phyloP scores from a whole-genome alignment of 2,113 vertebrate genomes.

The Chionis minor region DNA sequence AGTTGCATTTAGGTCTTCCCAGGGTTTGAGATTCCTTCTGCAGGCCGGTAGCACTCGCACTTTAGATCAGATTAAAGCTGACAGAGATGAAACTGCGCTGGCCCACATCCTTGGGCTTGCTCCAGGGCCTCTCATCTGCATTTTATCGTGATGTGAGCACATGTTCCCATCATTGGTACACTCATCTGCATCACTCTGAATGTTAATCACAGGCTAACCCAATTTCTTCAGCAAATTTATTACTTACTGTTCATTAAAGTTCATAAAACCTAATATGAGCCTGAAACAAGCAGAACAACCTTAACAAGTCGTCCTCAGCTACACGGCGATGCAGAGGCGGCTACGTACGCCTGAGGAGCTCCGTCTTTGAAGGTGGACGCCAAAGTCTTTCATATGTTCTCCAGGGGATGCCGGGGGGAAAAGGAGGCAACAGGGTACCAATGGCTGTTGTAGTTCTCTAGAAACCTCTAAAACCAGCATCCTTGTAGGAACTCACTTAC shows the following conservation, averaged over 20 bases:
- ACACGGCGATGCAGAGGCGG: background rate
- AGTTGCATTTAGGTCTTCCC: constrained; percentile 34
- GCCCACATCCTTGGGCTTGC: constrained; percentile 79
- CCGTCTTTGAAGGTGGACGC: background rate
- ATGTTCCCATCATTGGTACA: constrained; percentile 77
- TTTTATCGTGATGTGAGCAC: constrained; percentile 79
- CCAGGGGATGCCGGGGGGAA: background rate
- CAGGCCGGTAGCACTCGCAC: constrained; percentile 27
- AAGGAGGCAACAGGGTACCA: background rate
- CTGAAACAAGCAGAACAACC: constrained; percentile 48
- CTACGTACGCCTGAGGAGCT: background rate
- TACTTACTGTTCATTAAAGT: constrained; percentile 79
- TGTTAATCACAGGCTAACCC: constrained; percentile 81
- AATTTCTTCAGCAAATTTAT: constrained; percentile 78
- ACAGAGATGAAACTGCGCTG: constrained; percentile 77
- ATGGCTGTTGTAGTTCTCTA: background rate
- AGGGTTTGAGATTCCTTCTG: constrained; percentile 48
- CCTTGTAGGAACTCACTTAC: background rate
- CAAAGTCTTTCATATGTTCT: background rate
- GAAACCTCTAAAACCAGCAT: background rate
- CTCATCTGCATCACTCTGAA: constrained; percentile 74
- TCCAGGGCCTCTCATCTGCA: constrained; percentile 80
- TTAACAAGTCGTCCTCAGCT: constrained; percentile 25
- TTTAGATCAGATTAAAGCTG: constrained; percentile 79
- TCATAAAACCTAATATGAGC: constrained; percentile 63